Percentiles rank a stretch among this genome's conserved stretches.
phyloP scores from a whole-genome alignment of 2,113 vertebrate genomes.

The Gorsachius goisagi region DNA sequence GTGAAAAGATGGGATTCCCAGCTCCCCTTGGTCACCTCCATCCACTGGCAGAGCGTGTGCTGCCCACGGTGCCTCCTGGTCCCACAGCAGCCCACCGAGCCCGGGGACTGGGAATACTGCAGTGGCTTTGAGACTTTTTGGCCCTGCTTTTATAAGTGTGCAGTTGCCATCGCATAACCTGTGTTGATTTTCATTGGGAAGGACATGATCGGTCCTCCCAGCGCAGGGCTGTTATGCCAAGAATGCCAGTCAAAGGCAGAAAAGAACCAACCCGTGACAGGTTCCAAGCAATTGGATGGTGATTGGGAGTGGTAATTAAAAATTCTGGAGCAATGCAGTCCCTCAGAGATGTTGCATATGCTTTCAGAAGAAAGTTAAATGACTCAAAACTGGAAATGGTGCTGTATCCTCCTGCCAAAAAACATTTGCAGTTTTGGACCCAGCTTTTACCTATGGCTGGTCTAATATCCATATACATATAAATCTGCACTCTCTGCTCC shows the following conservation, averaged over 20 bases:
- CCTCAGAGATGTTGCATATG: not conserved
- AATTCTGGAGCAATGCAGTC: not conserved
- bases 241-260: not conserved
- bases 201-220: accelerated
- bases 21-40: not conserved
- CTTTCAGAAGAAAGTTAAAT: not conserved
- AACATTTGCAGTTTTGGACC: not conserved
- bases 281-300: not conserved
- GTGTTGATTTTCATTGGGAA: not conserved
- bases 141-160: accelerated
- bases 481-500: not conserved
- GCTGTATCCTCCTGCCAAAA: not conserved
- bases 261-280: not conserved
- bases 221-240: not conserved
- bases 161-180: not conserved
- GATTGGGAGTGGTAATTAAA: not conserved
- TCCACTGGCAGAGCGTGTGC: not conserved
- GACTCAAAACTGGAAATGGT: not conserved
- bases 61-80: accelerated
- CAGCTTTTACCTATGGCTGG: not conserved
- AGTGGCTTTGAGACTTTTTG: not conserved
- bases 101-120: accelerated
- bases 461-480: not conserved
- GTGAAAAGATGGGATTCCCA: not conserved
- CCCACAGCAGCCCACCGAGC: not conserved